phyloP scores from a whole-genome alignment of 35 echinoderm and acorn worm species.

The Apostichopus parvimensis region DNA sequence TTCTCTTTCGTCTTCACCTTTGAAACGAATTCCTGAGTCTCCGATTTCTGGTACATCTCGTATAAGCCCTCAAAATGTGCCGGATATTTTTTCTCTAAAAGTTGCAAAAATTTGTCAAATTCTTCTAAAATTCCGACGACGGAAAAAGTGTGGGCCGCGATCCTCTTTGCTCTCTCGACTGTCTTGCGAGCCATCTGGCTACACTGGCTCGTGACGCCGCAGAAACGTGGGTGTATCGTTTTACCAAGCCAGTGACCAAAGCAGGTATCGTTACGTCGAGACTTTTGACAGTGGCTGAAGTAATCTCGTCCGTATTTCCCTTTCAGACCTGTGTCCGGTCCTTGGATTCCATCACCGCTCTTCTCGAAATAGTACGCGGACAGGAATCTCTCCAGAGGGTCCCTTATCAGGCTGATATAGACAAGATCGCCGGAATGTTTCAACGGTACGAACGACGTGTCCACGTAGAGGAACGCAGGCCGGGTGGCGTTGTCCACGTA shows the following conservation, averaged over 20 bases:
- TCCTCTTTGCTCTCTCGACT: conserved; percentile 12
- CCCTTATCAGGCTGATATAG: conserved; percentile 42
- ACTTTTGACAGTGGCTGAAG: conserved; percentile 40
- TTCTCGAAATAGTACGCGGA: conserved; percentile 52
- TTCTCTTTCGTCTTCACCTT: conserved; percentile 46
- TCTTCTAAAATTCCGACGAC: conserved; percentile 47
- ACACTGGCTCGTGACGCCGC: not conserved
- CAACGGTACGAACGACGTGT: conserved; percentile 31
- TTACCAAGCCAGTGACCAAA: conserved; percentile 51
- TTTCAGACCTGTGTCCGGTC: not conserved
- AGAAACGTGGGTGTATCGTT: conserved; percentile 55
- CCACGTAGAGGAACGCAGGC: conserved; percentile 45
- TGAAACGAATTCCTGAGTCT: conserved; percentile 24
- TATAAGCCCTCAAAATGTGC: not conserved
- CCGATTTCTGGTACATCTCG: not conserved
- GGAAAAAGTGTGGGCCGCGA: not conserved
- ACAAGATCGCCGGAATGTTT: not conserved
- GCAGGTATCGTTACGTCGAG: conserved; percentile 35
- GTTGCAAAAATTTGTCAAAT: conserved; percentile 40
- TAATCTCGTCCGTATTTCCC: conserved; percentile 49
- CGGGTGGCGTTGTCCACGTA: conserved; percentile 38
- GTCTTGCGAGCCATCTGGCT: conserved; percentile 47
- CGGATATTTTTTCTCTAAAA: conserved; percentile 38
- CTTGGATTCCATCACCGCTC: conserved; percentile 33
- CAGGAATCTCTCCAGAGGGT: conserved; percentile 47